Conservation (phyloP, 23 tunicate genomes). For the Trididemnum clinides region DNA sequence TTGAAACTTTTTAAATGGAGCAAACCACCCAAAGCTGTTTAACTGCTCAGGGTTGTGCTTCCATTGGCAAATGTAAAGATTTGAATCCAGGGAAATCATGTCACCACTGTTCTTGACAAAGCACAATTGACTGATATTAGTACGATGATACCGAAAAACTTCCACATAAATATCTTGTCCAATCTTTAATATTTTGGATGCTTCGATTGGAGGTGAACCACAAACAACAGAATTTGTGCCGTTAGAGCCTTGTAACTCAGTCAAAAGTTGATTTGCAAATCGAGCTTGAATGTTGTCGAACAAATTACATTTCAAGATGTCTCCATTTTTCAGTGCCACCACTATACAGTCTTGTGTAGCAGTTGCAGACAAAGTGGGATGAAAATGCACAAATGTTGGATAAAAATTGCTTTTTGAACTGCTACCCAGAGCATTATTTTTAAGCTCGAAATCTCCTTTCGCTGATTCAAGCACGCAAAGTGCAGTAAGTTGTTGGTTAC, state of each 20-base stretch:
- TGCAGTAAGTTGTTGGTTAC: constrained; percentile 63
- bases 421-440: constrained; percentile 2
- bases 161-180: constrained; percentile 49
- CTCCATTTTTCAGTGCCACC: constrained; percentile 57
- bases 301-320: constrained; percentile 62
- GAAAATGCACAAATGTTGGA: constrained; percentile 39
- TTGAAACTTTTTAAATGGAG: constrained; percentile 55
- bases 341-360: constrained; percentile 60
- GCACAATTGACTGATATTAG: constrained; percentile 9
- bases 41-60: constrained; percentile 46
- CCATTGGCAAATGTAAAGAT: constrained; percentile 52
- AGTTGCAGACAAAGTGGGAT: constrained; percentile 35
- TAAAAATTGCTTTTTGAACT: background rate
- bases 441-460: constrained; percentile 52
- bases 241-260: background rate
- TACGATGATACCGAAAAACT: constrained; percentile 57
- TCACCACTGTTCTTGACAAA: constrained; percentile 52
- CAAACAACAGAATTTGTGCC: background rate
- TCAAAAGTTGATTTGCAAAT: constrained; percentile 11
- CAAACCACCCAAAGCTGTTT: constrained; percentile 67
- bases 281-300: background rate
- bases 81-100: constrained; percentile 61
- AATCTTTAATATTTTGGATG: constrained; percentile 44
- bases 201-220: background rate
- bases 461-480: constrained; percentile 53